Evolutionary conservation across 1,140 invertebrate genomes (phyloP), one percentile per base, ranked within the genome.

Genomic region (Drosophila asahinai): DNA sequence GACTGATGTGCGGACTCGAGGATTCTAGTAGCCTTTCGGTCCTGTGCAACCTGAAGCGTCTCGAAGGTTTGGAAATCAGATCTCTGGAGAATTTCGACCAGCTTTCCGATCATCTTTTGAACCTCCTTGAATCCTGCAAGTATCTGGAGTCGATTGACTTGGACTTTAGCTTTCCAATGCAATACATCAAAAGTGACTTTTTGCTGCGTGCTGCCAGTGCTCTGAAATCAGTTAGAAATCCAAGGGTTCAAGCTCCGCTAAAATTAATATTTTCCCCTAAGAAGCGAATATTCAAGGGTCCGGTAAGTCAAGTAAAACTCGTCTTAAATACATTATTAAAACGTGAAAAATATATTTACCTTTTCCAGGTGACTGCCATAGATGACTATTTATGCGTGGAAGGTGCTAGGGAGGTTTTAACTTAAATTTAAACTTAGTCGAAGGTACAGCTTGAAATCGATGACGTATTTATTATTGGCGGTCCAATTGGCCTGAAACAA

Each of bases 1-100:
- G 2, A 14, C 33, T 62, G 4, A 62, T 30, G 30, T 62, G 60
- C 8, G 60, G 47, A 36, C 11, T 62, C 15, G 11, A 17, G 5
- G 15, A 38, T 25, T 19, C 30, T 2, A 51, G 5, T 14, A 17
- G 45, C 11, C 22, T 62, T 9, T 25, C 11, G 5, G 2, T 17
- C 5, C 12, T 62, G 15, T n/a, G 6, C 2, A 51, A 17, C 5
- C 60, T 62, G 5, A 17, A 11, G 1, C 2, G 1, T 0, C 60
- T 62, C 3, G 47, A 62, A 15, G 5, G 19, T 2, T 17, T 62
- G 19, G 30, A 51, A 62, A 25, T 62, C 19, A 51, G 36, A n/a
- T 25, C 60, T 38, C 12, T 54, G 6, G 15, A 25, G 0, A 27
- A 14, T 5, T 62, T 62, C 5, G 2, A 3, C 11, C 22, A 63